Conservation (phyloP, 2,888 invertebrate genomes). For the Lymantria monacha region DNA sequence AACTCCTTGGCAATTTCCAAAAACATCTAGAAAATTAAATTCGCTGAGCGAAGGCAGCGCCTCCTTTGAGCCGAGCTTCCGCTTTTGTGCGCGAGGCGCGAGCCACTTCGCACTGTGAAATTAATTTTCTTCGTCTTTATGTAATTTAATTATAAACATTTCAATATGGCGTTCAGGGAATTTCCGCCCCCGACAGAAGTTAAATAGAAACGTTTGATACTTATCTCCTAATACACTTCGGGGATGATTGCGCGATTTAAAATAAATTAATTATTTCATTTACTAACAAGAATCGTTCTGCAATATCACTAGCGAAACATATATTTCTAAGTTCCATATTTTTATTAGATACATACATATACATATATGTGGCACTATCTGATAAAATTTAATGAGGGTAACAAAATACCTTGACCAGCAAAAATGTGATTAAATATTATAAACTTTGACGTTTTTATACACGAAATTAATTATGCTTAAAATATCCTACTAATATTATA, state of each 20-base stretch:
- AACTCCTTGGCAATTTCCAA: slow-evolving; percentile 77
- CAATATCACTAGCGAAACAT: slow-evolving; percentile 18
- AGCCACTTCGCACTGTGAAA: slow-evolving; percentile 79
- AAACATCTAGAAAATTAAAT: slow-evolving; percentile 81
- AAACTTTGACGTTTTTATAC: too few relatives aligned
- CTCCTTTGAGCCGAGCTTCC: slow-evolving; percentile 67
- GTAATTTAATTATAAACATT: slow-evolving; percentile 83
- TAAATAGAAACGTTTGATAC: slow-evolving; percentile 82
- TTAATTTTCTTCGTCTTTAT: slow-evolving; percentile 83
- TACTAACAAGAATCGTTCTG: slow-evolving; percentile 36
- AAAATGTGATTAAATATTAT: too few relatives aligned
- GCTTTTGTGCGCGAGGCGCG: slow-evolving; percentile 59
- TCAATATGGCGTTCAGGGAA: slow-evolving; percentile 81
- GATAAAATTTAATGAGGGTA: too few relatives aligned
- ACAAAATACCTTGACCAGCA: too few relatives aligned
- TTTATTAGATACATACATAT: too few relatives aligned
- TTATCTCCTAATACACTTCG: slow-evolving; percentile 80
- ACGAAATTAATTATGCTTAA: too few relatives aligned
- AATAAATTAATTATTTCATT: slow-evolving; percentile 67
- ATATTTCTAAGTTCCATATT: neutral
- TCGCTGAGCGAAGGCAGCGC: slow-evolving; percentile 63
- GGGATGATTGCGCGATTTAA: slow-evolving; percentile 75
- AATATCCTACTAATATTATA: too few relatives aligned
- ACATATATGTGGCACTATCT: too few relatives aligned
- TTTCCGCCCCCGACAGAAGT: slow-evolving; percentile 77